Conservation (phyloP, 2,113 vertebrate genomes). For the Pseudonaja textilis region DNA sequence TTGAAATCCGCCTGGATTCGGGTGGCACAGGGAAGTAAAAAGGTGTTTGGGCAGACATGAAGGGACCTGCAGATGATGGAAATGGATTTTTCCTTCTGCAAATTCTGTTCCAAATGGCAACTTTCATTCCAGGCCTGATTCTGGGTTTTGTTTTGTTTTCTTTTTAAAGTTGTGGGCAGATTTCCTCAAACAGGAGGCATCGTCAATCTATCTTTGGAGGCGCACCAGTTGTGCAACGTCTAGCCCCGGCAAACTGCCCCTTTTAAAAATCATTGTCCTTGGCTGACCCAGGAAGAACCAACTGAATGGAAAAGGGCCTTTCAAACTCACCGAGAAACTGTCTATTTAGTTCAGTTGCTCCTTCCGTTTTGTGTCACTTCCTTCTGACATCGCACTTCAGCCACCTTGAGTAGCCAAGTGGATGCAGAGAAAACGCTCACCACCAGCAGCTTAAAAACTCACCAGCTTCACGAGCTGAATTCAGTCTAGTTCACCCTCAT, state of each 20-base stretch:
- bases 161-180: not conserved
- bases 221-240: not conserved
- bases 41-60: not conserved
- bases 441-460: not conserved
- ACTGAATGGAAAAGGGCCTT: not conserved
- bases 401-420: not conserved
- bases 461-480: not conserved
- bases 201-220: not conserved
- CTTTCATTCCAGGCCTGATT: not conserved
- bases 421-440: not conserved
- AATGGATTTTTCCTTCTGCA: not conserved
- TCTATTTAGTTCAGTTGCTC: not conserved
- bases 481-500: not conserved
- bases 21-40: not conserved
- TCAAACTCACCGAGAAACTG: not conserved
- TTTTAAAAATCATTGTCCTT: not conserved
- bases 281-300: not conserved
- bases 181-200: not conserved
- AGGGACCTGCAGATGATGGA: not conserved
- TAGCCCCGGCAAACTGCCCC: not conserved
- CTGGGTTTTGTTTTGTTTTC: no score
- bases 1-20: not conserved
- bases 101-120: not conserved
- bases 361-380: not conserved
- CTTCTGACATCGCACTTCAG: not conserved